These are phyloP conservation scores for Apomyelois bistriatella DNA, from an alignment of 2,888 invertebrate genomes.

Conservation along the genomic window DNA sequence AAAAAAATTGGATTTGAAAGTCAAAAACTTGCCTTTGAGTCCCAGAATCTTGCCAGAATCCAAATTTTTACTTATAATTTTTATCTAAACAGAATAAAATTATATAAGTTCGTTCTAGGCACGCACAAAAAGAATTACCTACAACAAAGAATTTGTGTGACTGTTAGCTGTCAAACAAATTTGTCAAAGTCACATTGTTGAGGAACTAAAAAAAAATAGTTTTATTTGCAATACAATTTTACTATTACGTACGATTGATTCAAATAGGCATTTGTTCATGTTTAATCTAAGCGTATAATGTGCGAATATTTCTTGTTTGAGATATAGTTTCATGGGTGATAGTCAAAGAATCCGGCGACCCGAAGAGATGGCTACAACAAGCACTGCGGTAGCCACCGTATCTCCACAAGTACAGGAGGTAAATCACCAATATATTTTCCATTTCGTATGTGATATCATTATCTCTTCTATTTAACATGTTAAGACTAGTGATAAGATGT, in stretches of 20 bases:
- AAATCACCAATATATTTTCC: slow-evolving; percentile 24
- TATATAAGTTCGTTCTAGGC: no score
- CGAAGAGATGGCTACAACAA: slow-evolving; percentile 71
- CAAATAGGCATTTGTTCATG: not conserved
- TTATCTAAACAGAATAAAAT: no score
- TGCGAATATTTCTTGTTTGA: slow-evolving; percentile 32
- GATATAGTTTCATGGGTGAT: slow-evolving; percentile 61
- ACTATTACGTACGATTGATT: not conserved
- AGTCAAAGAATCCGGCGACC: slow-evolving; percentile 35
- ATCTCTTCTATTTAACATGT: slow-evolving; percentile 52
- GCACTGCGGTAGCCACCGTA: slow-evolving; percentile 65
- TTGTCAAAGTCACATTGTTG: no score
- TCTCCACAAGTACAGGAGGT: slow-evolving; percentile 64
- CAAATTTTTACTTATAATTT: no score
- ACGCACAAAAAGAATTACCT: no score
- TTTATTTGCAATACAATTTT: not conserved
- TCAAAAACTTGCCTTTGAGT: no score
- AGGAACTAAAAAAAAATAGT: not conserved
- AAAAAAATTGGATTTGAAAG: no score
- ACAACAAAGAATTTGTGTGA: no score
- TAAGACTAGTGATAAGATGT: slow-evolving; percentile 27
- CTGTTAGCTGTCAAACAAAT: no score
- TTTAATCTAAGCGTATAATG: slow-evolving; percentile 31
- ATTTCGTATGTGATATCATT: slow-evolving; percentile 30
- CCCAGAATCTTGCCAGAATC: no score